A percentile compares a stretch with the other conserved stretches of the same genome.
Evolutionary conservation across 2,797 vertebrate species (phyloP).

Genomic region (Hypotaenidia philippensis): DNA sequence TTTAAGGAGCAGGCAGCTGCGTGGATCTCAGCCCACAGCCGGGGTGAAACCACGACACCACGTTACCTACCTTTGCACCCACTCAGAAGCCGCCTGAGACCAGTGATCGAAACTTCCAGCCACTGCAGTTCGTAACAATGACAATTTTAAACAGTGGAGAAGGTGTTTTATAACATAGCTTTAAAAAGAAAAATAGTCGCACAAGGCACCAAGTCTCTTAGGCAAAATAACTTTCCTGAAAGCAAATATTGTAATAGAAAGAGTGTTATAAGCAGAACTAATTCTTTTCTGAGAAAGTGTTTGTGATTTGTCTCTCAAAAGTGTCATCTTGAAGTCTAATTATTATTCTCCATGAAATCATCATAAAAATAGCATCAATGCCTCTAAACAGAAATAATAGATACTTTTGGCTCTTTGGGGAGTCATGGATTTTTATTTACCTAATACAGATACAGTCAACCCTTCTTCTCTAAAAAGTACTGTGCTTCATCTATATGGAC

Average conservation of each 20-base stretch:
- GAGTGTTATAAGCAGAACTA: neutral
- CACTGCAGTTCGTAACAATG: neutral
- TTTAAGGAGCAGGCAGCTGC: too few species aligned
- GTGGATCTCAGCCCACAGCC: too few species aligned
- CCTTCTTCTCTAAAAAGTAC: neutral
- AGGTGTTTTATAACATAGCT: neutral
- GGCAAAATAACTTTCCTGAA: neutral
- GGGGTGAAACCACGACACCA: too few species aligned
- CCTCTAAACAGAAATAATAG: slow-evolving; percentile 42
- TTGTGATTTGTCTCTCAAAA: slow-evolving; percentile 54
- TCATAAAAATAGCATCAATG: slow-evolving; percentile 48
- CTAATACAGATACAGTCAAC: neutral
- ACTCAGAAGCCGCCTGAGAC: neutral
- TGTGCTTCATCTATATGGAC: neutral
- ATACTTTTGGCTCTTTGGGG: slow-evolving; percentile 3
- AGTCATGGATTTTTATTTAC: slow-evolving; percentile 41
- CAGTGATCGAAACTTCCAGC: neutral
- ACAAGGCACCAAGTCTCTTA: neutral
- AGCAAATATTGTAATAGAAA: neutral
- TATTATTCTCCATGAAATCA: slow-evolving; percentile 50
- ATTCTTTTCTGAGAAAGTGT: slow-evolving; percentile 22
- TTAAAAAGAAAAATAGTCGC: neutral
- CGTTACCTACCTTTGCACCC: neutral
- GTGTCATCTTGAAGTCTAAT: slow-evolving; percentile 37
- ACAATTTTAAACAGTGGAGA: neutral